phyloP scores from a whole-genome alignment of 2,888 invertebrate genomes.

The Abrostola tripartita region DNA sequence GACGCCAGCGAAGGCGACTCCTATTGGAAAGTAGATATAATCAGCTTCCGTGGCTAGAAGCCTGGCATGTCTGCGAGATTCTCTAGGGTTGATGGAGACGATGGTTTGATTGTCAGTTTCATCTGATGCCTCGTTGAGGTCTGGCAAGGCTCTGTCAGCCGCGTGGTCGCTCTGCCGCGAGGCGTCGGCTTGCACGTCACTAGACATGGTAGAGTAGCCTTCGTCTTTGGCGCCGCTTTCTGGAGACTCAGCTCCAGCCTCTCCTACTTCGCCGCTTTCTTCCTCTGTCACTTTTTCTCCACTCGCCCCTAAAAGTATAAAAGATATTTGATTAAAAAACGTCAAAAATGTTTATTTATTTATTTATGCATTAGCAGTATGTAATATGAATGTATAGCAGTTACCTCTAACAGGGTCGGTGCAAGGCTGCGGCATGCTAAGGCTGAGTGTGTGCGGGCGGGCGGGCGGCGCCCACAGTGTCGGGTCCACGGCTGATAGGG shows the following conservation, averaged over 20 bases:
- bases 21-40: conserved; percentile 91
- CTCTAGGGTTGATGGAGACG: conserved; percentile 84
- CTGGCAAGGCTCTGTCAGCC: conserved; percentile 89
- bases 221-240: conserved; percentile 94
- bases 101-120: conserved; percentile 90
- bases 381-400: not conserved
- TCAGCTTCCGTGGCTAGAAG: conserved; percentile 89
- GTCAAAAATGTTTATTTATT: too few relatives aligned
- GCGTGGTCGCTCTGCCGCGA: conserved; percentile 89
- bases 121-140: conserved; percentile 92
- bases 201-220: conserved; percentile 95
- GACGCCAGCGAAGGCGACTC: conserved; percentile 89
- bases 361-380: too few relatives aligned
- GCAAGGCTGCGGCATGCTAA: conserved; percentile 89
- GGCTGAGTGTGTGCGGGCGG: conserved; percentile 91
- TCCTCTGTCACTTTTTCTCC: conserved; percentile 80
- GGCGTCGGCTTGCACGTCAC: conserved; percentile 93
- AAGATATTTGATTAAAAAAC: not conserved
- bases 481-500: conserved; percentile 90
- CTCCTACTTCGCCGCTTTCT: conserved; percentile 88
- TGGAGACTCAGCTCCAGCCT: conserved; percentile 92
- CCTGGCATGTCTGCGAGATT: conserved; percentile 86
- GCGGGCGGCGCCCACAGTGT: conserved; percentile 91
- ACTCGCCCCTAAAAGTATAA: conserved; percentile 68
- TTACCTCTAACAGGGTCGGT: conserved; percentile 73